Evolutionary conservation across 2,113 vertebrate species (phyloP).

Genomic region (Pangasianodon hypophthalmus): DNA sequence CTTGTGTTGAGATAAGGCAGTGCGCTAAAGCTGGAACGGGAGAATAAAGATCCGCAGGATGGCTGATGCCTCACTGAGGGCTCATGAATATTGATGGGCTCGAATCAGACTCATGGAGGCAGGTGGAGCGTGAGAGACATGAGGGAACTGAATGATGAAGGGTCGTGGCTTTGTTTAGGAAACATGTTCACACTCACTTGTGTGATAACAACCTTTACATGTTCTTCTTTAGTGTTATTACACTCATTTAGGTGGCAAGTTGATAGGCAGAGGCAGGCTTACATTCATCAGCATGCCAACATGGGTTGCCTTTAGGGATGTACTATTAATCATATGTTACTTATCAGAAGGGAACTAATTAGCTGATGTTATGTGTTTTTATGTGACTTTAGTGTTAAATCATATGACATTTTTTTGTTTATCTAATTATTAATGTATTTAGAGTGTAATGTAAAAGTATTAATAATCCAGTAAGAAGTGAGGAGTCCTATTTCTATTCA

Average conservation of each 20-base stretch:
- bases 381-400: not conserved
- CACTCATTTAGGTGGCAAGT: not conserved
- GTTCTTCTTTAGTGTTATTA: not conserved
- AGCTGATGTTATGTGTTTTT: slow-evolving; percentile 4
- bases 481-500: not conserved
- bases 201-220: not conserved
- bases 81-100: slow-evolving; percentile 39
- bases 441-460: not conserved
- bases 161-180: slow-evolving; percentile 16
- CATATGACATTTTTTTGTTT: not conserved
- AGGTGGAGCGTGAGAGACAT: slow-evolving; percentile 14
- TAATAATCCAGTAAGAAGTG: not conserved
- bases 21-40: slow-evolving; percentile 28
- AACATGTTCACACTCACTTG: not conserved
- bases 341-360: slow-evolving; percentile 18
- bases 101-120: slow-evolving; percentile 10
- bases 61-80: slow-evolving; percentile 5
- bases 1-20: slow-evolving; percentile 26
- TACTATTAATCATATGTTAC: not conserved
- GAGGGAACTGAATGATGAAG: slow-evolving; percentile 33
- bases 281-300: not conserved
- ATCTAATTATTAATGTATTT: not conserved
- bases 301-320: not conserved
- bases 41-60: slow-evolving; percentile 25
- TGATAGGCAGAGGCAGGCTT: not conserved